Percentiles rank a stretch among this genome's conserved stretches.
These are phyloP conservation scores for Fistularia tabacaria DNA, from an alignment of 2,797 vertebrate species.

Conservation along the genomic window DNA sequence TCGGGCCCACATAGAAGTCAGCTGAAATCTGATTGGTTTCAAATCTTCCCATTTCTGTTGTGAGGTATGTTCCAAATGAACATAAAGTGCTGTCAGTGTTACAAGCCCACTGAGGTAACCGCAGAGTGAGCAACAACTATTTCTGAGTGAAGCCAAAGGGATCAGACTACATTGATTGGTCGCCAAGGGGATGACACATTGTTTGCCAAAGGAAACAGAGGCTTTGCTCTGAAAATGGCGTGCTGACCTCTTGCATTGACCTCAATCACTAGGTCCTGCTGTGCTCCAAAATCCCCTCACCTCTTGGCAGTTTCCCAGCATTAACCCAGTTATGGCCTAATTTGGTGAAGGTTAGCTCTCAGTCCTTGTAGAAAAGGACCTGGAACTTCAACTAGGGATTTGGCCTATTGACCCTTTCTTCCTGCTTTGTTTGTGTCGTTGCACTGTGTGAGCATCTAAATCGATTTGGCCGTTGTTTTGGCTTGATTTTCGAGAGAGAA, in stretches of 20 bases:
- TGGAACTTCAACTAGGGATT: slow-evolving; percentile 40
- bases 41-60: slow-evolving; percentile 28
- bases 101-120: slow-evolving; percentile 25
- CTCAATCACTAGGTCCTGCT: slow-evolving; percentile 55
- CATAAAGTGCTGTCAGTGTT: slow-evolving; percentile 43
- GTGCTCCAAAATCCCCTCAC: slow-evolving; percentile 34
- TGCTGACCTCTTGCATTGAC: slow-evolving; percentile 60
- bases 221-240: slow-evolving; percentile 59
- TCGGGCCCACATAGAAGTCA: slow-evolving; percentile 56
- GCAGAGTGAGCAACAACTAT: slow-evolving; percentile 28
- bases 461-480: slow-evolving; percentile 41
- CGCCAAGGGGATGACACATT: slow-evolving; percentile 56
- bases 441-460: slow-evolving; percentile 54
- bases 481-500: slow-evolving; percentile 25
- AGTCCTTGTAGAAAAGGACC: slow-evolving; percentile 34
- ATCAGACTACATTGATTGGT: slow-evolving; percentile 55
- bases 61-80: background rate
- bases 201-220: slow-evolving; percentile 60
- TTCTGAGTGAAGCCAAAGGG: slow-evolving; percentile 31
- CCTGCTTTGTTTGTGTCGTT: slow-evolving; percentile 42
- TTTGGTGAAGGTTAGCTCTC: slow-evolving; percentile 48
- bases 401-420: slow-evolving; percentile 40
- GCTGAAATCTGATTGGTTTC: slow-evolving; percentile 45
- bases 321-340: slow-evolving; percentile 56
- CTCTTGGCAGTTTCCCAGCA: slow-evolving; percentile 44